Evolutionary conservation across 2,113 vertebrate species (phyloP).

Genomic region (Perca fluviatilis): DNA sequence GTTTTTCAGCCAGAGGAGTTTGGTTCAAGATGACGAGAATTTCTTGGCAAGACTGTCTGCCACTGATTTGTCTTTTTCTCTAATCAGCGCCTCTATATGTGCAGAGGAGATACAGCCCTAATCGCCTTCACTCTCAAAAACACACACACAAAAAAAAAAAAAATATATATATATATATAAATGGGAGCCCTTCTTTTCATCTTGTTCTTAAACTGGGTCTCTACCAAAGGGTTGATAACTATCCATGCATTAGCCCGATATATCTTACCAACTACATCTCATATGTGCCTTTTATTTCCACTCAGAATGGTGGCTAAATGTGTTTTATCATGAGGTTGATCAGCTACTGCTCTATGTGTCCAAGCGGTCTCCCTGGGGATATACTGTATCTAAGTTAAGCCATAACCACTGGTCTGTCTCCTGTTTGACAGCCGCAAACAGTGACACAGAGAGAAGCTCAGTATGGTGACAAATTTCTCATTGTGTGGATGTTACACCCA

Average conservation of each 20-base stretch:
- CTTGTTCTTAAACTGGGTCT: conserved; percentile 21
- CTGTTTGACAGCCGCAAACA: conserved; percentile 39
- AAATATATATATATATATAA: conserved; percentile 2
- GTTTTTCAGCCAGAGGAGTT: conserved; percentile 40
- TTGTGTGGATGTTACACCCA: conserved; percentile 52
- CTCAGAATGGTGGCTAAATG: conserved; percentile 3
- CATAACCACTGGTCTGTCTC: conserved; percentile 29
- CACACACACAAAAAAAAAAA: conserved; percentile 26
- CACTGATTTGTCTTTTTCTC: conserved; percentile 49
- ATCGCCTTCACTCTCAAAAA: conserved; percentile 50
- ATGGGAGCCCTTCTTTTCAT: conserved; percentile 40
- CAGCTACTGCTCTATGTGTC: conserved; percentile 7
- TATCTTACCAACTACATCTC: conserved; percentile 24
- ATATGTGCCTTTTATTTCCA: conserved; percentile 30
- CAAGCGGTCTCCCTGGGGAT: conserved; percentile 16
- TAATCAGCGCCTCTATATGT: conserved; percentile 66
- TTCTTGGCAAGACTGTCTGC: conserved; percentile 48
- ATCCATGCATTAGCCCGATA: conserved; percentile 46
- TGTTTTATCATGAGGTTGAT: conserved; percentile 39
- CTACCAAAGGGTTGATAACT: conserved; percentile 42
- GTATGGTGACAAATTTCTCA: conserved; percentile 50
- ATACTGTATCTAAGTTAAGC: conserved; percentile 18
- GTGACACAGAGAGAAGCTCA: conserved; percentile 25
- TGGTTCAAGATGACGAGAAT: conserved; percentile 49
- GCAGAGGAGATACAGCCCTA: conserved; percentile 60